Percentiles rank a stretch among this genome's conserved stretches.
These are phyloP conservation scores for Drosophila borborema DNA, from an alignment of 2,888 invertebrate genomes.

Conservation along the genomic window DNA sequence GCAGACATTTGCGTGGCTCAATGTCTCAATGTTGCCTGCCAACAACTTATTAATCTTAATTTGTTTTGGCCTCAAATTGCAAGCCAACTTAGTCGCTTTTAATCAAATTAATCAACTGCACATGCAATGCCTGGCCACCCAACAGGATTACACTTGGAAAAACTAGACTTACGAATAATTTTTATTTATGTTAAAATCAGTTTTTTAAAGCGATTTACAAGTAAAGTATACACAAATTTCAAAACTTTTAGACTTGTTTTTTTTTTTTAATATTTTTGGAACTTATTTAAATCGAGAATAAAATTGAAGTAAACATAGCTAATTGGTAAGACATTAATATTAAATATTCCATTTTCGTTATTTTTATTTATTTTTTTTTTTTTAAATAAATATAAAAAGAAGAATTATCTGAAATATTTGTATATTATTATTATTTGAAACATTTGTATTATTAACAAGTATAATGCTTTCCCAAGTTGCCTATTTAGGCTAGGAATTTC, in stretches of 20 bases:
- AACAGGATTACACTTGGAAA: slow-evolving; percentile 5
- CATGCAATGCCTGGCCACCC: slow-evolving; percentile 52
- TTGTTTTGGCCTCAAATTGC: slow-evolving; percentile 27
- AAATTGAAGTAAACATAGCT: neutral
- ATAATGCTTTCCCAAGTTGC: neutral
- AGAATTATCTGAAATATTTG: no score
- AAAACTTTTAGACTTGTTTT: neutral
- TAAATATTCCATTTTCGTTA: no score
- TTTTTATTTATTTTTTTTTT: neutral
- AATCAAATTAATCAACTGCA: slow-evolving; percentile 57
- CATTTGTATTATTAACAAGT: no score
- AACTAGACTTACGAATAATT: neutral
- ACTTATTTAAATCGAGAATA: no score
- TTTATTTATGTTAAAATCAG: neutral
- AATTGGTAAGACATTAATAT: neutral
- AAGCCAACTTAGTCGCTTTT: slow-evolving; percentile 55
- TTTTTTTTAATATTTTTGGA: neutral
- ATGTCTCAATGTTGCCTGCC: slow-evolving; percentile 34
- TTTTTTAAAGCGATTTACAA: neutral
- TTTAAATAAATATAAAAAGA: neutral
- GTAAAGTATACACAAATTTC: neutral
- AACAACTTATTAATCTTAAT: slow-evolving; percentile 46
- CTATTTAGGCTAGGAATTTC: neutral
- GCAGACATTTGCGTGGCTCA: slow-evolving; percentile 50
- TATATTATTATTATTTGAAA: no score